Percentiles rank a stretch among this genome's conserved stretches.
Conservation (phyloP, 2,113 vertebrate species). For the Sitta europaea region DNA sequence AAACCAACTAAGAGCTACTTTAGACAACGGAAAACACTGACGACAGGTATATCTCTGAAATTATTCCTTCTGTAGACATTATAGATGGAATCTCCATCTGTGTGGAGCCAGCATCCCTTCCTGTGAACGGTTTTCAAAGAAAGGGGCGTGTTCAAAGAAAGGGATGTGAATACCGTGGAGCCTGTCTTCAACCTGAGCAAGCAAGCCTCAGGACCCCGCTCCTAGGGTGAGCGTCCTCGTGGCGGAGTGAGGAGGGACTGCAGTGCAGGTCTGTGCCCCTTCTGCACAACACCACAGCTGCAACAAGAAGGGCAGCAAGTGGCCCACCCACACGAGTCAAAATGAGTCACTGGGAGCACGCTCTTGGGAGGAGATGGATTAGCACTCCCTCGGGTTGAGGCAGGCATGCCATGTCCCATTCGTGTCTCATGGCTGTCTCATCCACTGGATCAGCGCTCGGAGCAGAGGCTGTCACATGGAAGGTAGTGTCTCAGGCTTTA, state of each 20-base stretch:
- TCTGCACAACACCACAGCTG: not conserved
- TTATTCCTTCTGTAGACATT: not conserved
- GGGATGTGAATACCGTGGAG: not conserved
- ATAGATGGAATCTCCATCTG: not conserved
- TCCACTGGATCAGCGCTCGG: not conserved
- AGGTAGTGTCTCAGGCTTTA: not conserved
- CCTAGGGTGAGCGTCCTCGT: rapidly evolving
- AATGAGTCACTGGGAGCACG: not conserved
- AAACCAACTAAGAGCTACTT: not conserved
- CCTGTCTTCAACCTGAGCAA: rapidly evolving
- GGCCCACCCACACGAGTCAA: not conserved
- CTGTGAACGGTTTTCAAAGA: not conserved
- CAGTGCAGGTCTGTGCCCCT: not conserved
- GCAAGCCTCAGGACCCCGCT: not conserved
- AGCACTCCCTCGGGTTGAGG: not conserved
- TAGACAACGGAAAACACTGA: not conserved
- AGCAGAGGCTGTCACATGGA: not conserved
- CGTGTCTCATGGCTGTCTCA: not conserved
- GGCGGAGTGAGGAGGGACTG: rapidly evolving
- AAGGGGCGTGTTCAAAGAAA: not conserved
- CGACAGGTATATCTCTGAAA: not conserved
- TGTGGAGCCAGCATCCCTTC: not conserved
- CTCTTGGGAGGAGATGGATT: not conserved
- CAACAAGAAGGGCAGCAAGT: not conserved
- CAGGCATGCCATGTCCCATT: not conserved